phyloP scores from a whole-genome alignment of 2,113 vertebrate species.

The Bubo bubo region DNA sequence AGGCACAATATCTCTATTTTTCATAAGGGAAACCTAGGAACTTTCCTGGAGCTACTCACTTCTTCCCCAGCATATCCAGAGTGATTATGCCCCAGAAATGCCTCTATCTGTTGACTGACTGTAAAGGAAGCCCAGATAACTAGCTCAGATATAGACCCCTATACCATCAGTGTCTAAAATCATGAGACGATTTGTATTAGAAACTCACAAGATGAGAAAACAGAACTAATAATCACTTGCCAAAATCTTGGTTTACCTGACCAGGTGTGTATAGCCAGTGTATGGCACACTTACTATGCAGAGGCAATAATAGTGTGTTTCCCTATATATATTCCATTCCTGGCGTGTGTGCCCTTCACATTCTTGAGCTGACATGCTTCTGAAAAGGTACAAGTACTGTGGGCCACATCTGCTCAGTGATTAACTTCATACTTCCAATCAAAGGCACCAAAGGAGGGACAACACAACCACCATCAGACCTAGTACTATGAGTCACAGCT shows the following conservation, averaged over 20 bases:
- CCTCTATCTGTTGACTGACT: background rate
- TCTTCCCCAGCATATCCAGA: background rate
- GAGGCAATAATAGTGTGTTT: background rate
- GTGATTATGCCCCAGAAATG: background rate
- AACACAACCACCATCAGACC: background rate
- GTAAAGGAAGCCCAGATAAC: background rate
- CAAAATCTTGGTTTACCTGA: background rate
- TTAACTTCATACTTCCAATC: background rate
- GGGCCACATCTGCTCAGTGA: background rate
- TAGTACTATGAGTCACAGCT: background rate
- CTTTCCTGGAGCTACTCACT: background rate
- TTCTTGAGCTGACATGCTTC: background rate
- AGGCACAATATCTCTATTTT: background rate
- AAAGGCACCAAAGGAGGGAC: background rate
- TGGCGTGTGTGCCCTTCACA: background rate
- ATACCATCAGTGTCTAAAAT: background rate
- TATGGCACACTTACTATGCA: background rate
- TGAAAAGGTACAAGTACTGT: background rate
- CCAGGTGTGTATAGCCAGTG: background rate
- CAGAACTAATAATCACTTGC: background rate
- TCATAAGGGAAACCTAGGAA: background rate
- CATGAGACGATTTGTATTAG: background rate
- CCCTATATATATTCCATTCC: background rate
- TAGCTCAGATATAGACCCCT: background rate
- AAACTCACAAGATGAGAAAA: background rate